Evolutionary conservation across 1,140 invertebrate species (phyloP).

Genomic region (Drosophila kepulauana): DNA sequence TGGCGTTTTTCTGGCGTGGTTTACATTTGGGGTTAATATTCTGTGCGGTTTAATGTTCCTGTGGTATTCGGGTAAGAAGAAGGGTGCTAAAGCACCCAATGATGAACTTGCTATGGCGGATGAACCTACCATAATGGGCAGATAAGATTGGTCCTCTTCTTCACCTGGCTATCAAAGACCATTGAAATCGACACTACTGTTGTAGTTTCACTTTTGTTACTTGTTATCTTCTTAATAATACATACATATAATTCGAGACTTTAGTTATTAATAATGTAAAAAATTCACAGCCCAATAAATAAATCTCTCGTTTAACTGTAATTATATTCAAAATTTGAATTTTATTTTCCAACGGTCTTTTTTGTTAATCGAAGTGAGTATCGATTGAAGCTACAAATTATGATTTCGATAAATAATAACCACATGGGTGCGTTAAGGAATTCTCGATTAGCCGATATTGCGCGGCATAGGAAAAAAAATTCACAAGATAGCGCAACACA

Average conservation of each 20-base stretch:
- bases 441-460: too few species aligned
- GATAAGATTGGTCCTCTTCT: constrained; percentile 85
- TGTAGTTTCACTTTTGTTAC: constrained; percentile 66
- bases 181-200: constrained; percentile 59
- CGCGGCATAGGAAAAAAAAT: too few species aligned
- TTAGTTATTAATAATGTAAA: constrained; percentile 56
- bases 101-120: constrained; percentile 93
- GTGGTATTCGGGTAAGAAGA: constrained; percentile 92
- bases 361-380: neutral
- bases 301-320: constrained; percentile 46
- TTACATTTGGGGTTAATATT: constrained; percentile 91
- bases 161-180: constrained; percentile 65
- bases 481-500: neutral
- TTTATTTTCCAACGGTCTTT: neutral
- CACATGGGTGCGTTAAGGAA: neutral
- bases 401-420: neutral
- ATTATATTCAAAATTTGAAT: neutral
- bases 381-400: neutral
- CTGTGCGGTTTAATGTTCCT: constrained; percentile 90
- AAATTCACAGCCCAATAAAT: constrained; percentile 57
- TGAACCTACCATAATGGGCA: constrained; percentile 93
- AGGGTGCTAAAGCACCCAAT: constrained; percentile 91
- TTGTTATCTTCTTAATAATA: constrained; percentile 72
- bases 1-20: constrained; percentile 92
- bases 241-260: constrained; percentile 53